Base-by-base conservation (phyloP, 1,140 invertebrate species). In the Gryon sp. region DNA sequence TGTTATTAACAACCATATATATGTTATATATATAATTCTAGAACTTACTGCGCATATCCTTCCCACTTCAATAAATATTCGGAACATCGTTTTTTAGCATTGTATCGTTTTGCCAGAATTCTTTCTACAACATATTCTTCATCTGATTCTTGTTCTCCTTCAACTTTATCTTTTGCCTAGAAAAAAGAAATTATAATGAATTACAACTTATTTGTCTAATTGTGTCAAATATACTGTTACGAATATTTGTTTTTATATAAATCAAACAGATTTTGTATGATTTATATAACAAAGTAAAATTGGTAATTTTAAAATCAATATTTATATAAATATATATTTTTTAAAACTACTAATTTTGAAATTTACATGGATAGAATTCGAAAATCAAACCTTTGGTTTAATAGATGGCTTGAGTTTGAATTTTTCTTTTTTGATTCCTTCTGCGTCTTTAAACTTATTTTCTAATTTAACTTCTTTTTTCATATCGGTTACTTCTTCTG, bases 51-150 rank as follows among this genome's bases (percentile, higher is more conserved):
- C 16, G 91, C 88, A 80, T 92, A 93, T 60, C 93, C 92, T 83
- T 95, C 93, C 94, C 94, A 95, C 85, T 95, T 95, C 8, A 95
- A 90, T 76, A 95, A 86, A 86, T 95, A 95, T 86, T 95, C 94
- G 73, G 93, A 92, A 53, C 92, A 92, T 82, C 92, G 93, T 53
- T 92, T 93, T 34, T 93, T 91, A 3, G 93, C 92, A 88, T 95
- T 95, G 80, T 92, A 95, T 9, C 94, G 89, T 83, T 95, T 95
- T 6, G 93, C 93, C 22, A 95, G 89, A 66, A 95, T 95, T 87
- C 93, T 94, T 82, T 95, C 94, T 2, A 95, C 92, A 2, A 90
- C 88, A 81, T 91, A 93, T 81, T 94, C 93, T 60, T 90, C 89
- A 11, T 87, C 88, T 28, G 85, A 86, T 46, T 90, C 89, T 19